phyloP scores from a whole-genome alignment of 2,797 vertebrate species.

The Gallinago stenura region DNA sequence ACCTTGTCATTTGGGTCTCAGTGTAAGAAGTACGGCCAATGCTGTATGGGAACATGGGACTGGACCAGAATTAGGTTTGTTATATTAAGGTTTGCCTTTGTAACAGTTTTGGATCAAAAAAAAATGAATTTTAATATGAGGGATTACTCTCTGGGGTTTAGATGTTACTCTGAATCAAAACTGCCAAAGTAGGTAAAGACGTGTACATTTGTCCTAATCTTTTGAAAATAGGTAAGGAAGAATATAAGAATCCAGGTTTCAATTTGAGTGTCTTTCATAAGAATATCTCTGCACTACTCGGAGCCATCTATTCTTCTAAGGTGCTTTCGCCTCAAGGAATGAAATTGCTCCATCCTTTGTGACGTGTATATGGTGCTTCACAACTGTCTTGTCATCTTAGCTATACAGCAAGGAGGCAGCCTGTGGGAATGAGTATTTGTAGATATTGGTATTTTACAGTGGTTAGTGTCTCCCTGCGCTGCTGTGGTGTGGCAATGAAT shows the following conservation, averaged over 20 bases:
- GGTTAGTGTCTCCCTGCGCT: not conserved
- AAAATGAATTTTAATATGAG: not conserved
- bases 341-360: not conserved
- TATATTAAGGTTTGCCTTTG: not conserved
- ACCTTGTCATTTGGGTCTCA: not conserved
- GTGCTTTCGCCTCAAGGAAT: not conserved
- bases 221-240: not conserved
- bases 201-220: not conserved
- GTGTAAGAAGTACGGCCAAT: fast-evolving
- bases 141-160: not conserved
- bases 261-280: not conserved
- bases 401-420: not conserved
- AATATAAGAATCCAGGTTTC: not conserved
- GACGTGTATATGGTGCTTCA: not conserved
- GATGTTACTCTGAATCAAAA: not conserved
- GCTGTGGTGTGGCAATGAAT: not conserved
- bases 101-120: not conserved
- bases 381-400: not conserved
- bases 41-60: not conserved
- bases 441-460: not conserved
- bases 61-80: not conserved
- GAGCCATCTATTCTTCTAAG: not conserved
- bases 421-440: not conserved
- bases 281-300: not conserved
- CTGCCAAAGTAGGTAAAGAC: not conserved